Evolutionary conservation across 2,113 vertebrate species (phyloP).

Genomic region (Chunga burmeisteri): DNA sequence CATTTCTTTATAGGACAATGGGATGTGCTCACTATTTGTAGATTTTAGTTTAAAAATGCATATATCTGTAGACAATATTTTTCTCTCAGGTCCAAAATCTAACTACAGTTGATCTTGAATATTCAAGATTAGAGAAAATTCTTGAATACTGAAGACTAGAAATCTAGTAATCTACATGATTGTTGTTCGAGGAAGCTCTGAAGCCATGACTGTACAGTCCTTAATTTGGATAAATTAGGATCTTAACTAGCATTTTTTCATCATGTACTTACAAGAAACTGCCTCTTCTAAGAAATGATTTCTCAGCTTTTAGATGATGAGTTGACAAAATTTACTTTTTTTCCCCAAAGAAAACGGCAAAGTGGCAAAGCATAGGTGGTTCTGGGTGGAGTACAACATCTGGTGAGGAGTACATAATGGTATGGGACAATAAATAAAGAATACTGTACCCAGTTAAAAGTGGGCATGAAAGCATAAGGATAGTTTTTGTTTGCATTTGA

Average conservation of each 20-base stretch:
- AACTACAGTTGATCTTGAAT: not conserved
- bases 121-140: not conserved
- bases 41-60: not conserved
- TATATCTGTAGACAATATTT: not conserved
- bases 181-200: not conserved
- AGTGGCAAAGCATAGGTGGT: not conserved
- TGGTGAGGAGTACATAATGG: not conserved
- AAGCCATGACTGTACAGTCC: not conserved
- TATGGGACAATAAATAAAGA: not conserved
- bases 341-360: not conserved
- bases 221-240: constrained; percentile 35
- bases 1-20: not conserved
- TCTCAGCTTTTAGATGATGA: not conserved
- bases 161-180: not conserved
- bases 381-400: not conserved
- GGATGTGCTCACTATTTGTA: not conserved
- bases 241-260: not conserved
- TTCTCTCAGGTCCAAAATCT: not conserved
- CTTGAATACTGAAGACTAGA: not conserved
- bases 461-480: not conserved
- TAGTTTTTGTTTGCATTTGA: not conserved
- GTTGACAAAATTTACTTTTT: not conserved
- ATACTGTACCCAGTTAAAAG: not conserved
- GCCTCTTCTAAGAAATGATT: not conserved
- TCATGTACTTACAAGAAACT: not conserved